Evolutionary conservation across 1,140 invertebrate genomes (phyloP).

Genomic region (Drosophila subpulchrella): DNA sequence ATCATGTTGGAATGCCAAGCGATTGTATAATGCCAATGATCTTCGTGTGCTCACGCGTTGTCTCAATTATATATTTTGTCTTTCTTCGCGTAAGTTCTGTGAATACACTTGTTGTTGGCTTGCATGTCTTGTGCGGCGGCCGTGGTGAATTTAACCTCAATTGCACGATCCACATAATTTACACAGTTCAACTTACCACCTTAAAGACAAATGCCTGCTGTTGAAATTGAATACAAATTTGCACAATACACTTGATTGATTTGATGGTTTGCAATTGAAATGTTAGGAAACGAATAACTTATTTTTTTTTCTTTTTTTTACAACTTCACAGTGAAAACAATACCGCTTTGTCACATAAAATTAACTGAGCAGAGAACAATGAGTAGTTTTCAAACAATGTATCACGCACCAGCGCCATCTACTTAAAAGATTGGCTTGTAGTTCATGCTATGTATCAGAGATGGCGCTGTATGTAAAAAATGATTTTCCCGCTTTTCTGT

Average conservation of each 20-base stretch:
- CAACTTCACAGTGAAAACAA: conserved; percentile 3
- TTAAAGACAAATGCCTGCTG: no score
- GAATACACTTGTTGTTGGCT: conserved; percentile 8
- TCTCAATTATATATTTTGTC: neutral
- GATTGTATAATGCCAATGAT: no score
- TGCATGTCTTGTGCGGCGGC: neutral
- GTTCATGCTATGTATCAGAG: no score
- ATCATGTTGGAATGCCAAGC: no score
- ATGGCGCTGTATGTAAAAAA: no score
- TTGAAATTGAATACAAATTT: no score
- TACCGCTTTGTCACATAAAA: neutral
- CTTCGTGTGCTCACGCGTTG: neutral
- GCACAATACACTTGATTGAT: neutral
- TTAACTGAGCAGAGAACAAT: neutral
- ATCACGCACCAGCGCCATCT: no score
- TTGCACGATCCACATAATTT: neutral
- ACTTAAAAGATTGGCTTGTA: no score
- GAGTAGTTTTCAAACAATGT: conserved; percentile 4
- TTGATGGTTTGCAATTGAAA: neutral
- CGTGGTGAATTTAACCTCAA: neutral
- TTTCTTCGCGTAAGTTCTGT: no score
- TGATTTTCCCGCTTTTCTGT: no score
- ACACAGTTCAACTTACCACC: no score
- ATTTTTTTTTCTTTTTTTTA: neutral
- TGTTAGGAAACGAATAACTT: neutral